A percentile compares a stretch with the other conserved stretches of the same genome.
phyloP scores from a whole-genome alignment of 2,113 vertebrate species.

The Oostethus manadensis region DNA sequence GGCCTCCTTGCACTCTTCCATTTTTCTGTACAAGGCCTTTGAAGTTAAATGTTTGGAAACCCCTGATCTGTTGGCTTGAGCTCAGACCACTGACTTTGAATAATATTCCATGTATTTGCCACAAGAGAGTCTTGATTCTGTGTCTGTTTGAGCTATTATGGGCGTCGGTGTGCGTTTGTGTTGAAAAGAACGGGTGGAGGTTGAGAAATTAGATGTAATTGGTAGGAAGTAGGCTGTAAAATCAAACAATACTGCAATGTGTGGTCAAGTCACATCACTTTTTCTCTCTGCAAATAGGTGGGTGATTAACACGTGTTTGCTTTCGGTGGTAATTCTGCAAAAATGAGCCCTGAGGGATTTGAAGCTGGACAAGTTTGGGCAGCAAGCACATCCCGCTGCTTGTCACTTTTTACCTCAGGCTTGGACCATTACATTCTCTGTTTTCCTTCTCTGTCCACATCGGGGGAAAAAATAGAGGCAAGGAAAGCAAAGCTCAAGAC shows the following conservation, averaged over 20 bases:
- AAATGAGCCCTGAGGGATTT: neutral
- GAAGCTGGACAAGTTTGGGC: constrained; percentile 29
- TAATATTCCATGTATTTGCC: too few relatives aligned
- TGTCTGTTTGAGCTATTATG: too few relatives aligned
- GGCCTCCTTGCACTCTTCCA: too few relatives aligned
- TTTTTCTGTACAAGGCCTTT: too few relatives aligned
- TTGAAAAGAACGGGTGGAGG: neutral
- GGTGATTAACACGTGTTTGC: neutral
- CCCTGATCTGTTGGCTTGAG: too few relatives aligned
- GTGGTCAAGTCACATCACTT: neutral
- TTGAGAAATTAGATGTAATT: neutral
- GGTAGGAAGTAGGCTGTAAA: neutral
- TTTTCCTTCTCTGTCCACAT: constrained; percentile 50
- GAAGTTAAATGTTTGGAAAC: too few relatives aligned
- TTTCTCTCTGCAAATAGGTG: neutral
- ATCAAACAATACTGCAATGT: neutral
- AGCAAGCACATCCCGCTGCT: constrained; percentile 40
- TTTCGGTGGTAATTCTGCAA: neutral
- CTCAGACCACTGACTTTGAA: too few relatives aligned
- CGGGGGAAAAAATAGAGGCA: constrained; percentile 48
- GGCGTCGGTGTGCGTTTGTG: neutral
- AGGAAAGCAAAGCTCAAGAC: constrained; percentile 56
- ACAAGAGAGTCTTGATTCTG: too few relatives aligned
- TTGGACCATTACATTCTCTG: constrained; percentile 60
- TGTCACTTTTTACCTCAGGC: constrained; percentile 51